Evolutionary conservation across 2,113 vertebrate genomes (phyloP).

Genomic region (Cebus imitator): DNA sequence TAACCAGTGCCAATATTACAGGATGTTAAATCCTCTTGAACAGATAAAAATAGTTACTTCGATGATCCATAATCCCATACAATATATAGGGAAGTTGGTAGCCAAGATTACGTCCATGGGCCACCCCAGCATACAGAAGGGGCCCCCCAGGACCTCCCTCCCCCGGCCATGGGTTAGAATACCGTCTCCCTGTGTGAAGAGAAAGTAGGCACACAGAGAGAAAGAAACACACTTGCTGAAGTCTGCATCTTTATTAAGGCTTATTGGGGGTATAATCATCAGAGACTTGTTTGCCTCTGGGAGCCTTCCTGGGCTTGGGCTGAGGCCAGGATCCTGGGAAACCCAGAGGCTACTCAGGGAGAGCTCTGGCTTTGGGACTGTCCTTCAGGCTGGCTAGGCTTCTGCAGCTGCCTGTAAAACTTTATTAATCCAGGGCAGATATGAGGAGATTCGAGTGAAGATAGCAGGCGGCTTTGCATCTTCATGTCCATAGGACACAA

Average conservation of each 20-base stretch:
- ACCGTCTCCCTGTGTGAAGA: background rate
- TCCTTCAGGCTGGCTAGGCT: background rate
- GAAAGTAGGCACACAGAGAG: background rate
- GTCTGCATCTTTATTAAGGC: background rate
- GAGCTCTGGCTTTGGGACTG: background rate
- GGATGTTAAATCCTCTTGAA: background rate
- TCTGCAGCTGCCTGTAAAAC: background rate
- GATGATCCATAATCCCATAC: background rate
- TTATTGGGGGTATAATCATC: background rate
- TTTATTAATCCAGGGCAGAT: conserved; percentile 45
- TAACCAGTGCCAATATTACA: background rate
- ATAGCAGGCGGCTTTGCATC: background rate
- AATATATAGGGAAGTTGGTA: background rate
- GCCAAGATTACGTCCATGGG: background rate
- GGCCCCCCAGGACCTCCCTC: too few species aligned
- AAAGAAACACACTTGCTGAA: background rate
- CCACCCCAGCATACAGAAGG: too few species aligned
- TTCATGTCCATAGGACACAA: rapidly evolving
- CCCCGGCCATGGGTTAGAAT: too few species aligned
- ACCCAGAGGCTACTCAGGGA: background rate
- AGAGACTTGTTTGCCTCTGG: background rate
- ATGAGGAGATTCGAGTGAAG: conserved; percentile 31
- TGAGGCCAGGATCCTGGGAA: background rate
- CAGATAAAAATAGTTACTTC: background rate
- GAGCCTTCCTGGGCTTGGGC: background rate